phyloP scores from a whole-genome alignment of 2,113 vertebrate species.

The Athene cunicularia region DNA sequence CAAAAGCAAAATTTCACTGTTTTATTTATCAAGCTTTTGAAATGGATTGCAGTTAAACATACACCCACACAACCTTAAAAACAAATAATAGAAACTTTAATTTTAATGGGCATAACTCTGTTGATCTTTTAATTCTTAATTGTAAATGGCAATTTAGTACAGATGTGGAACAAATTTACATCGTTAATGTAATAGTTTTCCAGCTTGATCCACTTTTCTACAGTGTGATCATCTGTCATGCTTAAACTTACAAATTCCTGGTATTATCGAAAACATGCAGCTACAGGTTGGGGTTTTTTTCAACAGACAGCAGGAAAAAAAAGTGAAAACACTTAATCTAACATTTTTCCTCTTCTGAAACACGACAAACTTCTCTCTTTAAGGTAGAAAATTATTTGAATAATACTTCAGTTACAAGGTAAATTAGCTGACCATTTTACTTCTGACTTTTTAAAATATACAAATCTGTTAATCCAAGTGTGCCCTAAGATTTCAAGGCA shows the following conservation, averaged over 20 bases:
- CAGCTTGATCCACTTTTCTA: slow-evolving; percentile 75
- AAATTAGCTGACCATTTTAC: background rate
- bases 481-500: background rate
- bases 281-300: slow-evolving; percentile 81
- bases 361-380: background rate
- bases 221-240: slow-evolving; percentile 81
- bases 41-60: slow-evolving; percentile 42
- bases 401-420: background rate
- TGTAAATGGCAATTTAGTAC: slow-evolving; percentile 60
- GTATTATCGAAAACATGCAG: slow-evolving; percentile 81
- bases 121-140: slow-evolving; percentile 24
- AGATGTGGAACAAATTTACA: slow-evolving; percentile 71
- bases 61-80: slow-evolving; percentile 44
- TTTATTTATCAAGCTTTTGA: slow-evolving; percentile 49
- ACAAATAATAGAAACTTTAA: slow-evolving; percentile 19
- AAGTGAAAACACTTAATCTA: background rate
- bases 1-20: slow-evolving; percentile 38
- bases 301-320: slow-evolving; percentile 65
- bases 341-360: background rate
- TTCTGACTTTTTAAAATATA: background rate
- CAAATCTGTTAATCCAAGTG: background rate
- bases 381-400: background rate
- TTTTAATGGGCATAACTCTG: slow-evolving; percentile 47
- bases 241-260: slow-evolving; percentile 85
- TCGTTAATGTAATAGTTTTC: slow-evolving; percentile 78